Conservation (phyloP, 2,888 invertebrate species). For the Cloeon dipterum region DNA sequence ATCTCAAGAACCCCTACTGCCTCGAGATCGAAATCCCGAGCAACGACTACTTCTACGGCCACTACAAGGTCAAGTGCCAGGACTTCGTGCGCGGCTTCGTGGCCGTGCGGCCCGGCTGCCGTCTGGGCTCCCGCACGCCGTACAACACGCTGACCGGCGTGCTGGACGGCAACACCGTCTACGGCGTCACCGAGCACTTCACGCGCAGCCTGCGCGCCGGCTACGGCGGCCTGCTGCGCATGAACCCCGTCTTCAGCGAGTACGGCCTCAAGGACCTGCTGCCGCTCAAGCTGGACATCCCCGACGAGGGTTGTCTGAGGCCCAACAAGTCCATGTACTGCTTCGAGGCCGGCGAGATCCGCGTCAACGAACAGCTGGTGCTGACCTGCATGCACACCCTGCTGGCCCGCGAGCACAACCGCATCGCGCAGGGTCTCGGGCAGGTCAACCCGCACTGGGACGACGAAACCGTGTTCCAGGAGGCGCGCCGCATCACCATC, state of each 20-base stretch:
- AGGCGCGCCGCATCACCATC: slow-evolving; percentile 60
- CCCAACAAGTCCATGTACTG: slow-evolving; percentile 78
- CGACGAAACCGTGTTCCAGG: slow-evolving; percentile 78
- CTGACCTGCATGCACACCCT: slow-evolving; percentile 79
- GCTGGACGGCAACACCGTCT: slow-evolving; percentile 74
- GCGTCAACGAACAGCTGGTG: slow-evolving; percentile 78
- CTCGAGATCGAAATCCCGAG: slow-evolving; percentile 72
- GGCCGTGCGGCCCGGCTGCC: slow-evolving; percentile 65
- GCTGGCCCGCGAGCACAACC: slow-evolving; percentile 78
- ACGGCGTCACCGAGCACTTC: slow-evolving; percentile 64
- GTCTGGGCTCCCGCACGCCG: slow-evolving; percentile 59
- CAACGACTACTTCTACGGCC: slow-evolving; percentile 74
- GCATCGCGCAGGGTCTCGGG: slow-evolving; percentile 49
- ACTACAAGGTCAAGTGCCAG: slow-evolving; percentile 65
- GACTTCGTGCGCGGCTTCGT: slow-evolving; percentile 80
- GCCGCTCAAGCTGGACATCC: slow-evolving; percentile 68
- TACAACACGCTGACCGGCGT: slow-evolving; percentile 72
- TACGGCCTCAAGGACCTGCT: slow-evolving; percentile 71
- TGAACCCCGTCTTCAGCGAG: slow-evolving; percentile 73
- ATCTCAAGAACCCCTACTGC: slow-evolving; percentile 73
- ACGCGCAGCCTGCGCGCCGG: slow-evolving; percentile 62
- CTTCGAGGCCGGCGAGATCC: slow-evolving; percentile 80
- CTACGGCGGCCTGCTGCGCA: slow-evolving; percentile 56
- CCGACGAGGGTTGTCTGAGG: slow-evolving; percentile 79
- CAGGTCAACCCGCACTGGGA: slow-evolving; percentile 82